phyloP scores from a whole-genome alignment of 2,113 vertebrate species.

The Recurvirostra avosetta region DNA sequence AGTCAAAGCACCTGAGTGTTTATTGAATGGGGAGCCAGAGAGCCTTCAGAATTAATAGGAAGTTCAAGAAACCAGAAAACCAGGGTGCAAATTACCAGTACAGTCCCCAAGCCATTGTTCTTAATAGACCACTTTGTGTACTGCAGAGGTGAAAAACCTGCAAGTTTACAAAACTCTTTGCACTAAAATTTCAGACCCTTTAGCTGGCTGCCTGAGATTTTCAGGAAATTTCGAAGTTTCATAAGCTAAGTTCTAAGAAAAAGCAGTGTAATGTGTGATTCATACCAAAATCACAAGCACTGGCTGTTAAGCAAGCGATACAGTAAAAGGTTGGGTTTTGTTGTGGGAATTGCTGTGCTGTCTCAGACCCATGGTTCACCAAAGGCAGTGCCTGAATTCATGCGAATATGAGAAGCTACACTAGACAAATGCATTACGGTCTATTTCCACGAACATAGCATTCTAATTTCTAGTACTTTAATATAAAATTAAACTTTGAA shows the following conservation, averaged over 20 bases:
- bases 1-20: not conserved
- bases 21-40: constrained; percentile 1
- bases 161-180: not conserved
- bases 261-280: not conserved
- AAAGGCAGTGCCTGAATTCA: not conserved
- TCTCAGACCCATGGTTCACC: not conserved
- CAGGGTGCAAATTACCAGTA: not conserved
- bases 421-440: not conserved
- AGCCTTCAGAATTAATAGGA: not conserved
- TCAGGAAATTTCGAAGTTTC: not conserved
- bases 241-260: not conserved
- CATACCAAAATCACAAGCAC: not conserved
- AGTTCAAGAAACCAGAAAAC: not conserved
- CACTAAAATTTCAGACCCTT: not conserved
- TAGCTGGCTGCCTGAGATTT: not conserved
- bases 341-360: not conserved
- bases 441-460: not conserved
- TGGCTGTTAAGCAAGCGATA: not conserved
- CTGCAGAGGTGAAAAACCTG: not conserved
- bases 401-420: not conserved
- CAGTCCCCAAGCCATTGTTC: not conserved
- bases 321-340: not conserved
- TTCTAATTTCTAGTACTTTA: not conserved
- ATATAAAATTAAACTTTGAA: not conserved
- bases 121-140: not conserved